Evolutionary conservation across 2,113 vertebrate genomes (phyloP).

Genomic region (Argyrosomus japonicus): DNA sequence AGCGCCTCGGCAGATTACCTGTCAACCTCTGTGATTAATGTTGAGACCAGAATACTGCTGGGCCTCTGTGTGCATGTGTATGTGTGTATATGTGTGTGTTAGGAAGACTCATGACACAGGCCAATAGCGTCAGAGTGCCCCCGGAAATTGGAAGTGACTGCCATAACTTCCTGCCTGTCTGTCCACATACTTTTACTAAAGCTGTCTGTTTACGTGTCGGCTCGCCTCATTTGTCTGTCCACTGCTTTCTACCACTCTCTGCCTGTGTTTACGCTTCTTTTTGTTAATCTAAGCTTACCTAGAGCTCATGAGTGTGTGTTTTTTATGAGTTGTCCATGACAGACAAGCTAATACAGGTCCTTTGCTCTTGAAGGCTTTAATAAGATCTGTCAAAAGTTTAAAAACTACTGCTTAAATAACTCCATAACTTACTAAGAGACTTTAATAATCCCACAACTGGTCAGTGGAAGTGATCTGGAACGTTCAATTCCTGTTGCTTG

Average conservation of each 20-base stretch:
- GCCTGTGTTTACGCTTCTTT: too few species aligned
- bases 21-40: slow-evolving; percentile 84
- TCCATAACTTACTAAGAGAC: not conserved
- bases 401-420: not conserved
- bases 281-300: not conserved
- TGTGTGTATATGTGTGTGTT: slow-evolving; percentile 41
- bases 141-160: slow-evolving; percentile 81
- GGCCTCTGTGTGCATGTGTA: slow-evolving; percentile 40
- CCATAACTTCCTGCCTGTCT: slow-evolving; percentile 70
- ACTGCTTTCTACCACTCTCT: not conserved
- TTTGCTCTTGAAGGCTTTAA: not conserved
- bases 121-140: slow-evolving; percentile 60
- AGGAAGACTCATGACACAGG: slow-evolving; percentile 65
- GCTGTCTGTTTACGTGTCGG: slow-evolving; percentile 28
- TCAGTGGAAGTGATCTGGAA: too few species aligned
- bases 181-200: slow-evolving; percentile 44
- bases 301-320: not conserved
- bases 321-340: not conserved
- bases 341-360: not conserved
- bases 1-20: slow-evolving; percentile 79
- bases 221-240: slow-evolving; percentile 21
- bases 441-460: too few species aligned
- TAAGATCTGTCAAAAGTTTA: not conserved
- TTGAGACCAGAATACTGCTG: slow-evolving; percentile 71
- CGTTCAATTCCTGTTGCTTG: too few species aligned